A percentile compares a stretch with the other conserved stretches of the same genome.
These are phyloP conservation scores for Austrolebias charrua DNA, from an alignment of 2,797 vertebrate genomes.

Conservation along the genomic window DNA sequence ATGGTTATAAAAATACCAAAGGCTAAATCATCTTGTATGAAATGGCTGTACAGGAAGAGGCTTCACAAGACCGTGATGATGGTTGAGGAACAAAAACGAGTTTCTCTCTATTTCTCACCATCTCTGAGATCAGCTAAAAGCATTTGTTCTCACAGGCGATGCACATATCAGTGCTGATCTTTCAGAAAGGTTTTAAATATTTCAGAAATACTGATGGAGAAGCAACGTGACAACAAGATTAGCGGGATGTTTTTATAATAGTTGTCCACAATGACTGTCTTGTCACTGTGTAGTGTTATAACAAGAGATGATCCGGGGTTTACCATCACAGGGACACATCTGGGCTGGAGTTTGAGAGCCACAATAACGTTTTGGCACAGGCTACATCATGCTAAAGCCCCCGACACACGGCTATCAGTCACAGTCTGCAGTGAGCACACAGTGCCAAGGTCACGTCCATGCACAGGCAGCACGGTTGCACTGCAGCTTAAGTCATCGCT, in stretches of 20 bases:
- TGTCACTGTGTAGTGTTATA: constrained; percentile 22
- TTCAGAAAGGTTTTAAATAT: constrained; percentile 20
- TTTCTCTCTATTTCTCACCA: constrained; percentile 17
- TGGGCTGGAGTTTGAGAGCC: constrained; percentile 2
- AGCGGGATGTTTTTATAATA: constrained; percentile 8
- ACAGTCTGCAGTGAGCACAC: constrained; percentile 31
- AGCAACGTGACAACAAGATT: neutral
- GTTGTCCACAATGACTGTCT: constrained; percentile 6
- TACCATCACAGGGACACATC: constrained; percentile 10
- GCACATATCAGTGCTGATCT: constrained; percentile 24
- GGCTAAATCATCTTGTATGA: constrained; percentile 19
- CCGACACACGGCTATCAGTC: constrained; percentile 40
- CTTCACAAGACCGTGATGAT: constrained; percentile 24
- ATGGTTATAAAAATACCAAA: constrained; percentile 56
- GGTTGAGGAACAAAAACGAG: constrained; percentile 7
- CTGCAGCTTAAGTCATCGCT: constrained; percentile 49
- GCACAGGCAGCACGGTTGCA: constrained; percentile 17
- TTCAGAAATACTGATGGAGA: neutral
- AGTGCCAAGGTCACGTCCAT: constrained; percentile 64
- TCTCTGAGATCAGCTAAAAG: constrained; percentile 40
- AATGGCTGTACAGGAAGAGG: constrained; percentile 34
- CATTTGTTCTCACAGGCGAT: constrained; percentile 31
- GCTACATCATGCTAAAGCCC: constrained; percentile 13
- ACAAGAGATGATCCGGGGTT: constrained; percentile 14
- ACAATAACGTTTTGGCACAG: constrained; percentile 34